phyloP scores from a whole-genome alignment of 2,888 invertebrate genomes.

The Polymixis flavicincta region DNA sequence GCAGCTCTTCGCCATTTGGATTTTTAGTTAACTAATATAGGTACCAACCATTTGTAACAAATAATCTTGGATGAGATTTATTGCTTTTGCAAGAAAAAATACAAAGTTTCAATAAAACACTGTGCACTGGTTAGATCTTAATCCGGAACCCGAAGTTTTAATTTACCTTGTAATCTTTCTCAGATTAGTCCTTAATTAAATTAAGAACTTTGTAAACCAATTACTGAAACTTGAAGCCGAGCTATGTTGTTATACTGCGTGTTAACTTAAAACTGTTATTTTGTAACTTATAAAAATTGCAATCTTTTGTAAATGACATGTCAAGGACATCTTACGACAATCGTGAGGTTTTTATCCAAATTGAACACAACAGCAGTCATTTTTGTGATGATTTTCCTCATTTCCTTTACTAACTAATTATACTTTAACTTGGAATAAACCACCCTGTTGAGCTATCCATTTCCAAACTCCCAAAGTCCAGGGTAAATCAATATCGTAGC shows the following conservation, averaged over 20 bases:
- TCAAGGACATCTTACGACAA: neutral
- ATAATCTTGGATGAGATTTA: neutral
- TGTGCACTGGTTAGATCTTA: slow-evolving; percentile 15
- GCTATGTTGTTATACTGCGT: neutral
- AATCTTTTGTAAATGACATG: neutral
- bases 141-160: slow-evolving; percentile 38
- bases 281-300: neutral
- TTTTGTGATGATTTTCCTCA: neutral
- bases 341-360: neutral
- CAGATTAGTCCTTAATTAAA: slow-evolving; percentile 39
- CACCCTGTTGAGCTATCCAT: neutral
- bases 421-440: slow-evolving; percentile 9
- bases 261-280: neutral
- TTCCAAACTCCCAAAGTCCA: slow-evolving; percentile 1
- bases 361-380: neutral
- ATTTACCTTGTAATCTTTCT: slow-evolving; percentile 40
- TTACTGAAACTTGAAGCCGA: slow-evolving; percentile 20
- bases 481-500: slow-evolving; percentile 4
- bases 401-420: neutral
- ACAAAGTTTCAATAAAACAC: neutral
- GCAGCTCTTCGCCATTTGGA: no score
- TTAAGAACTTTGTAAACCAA: slow-evolving; percentile 33
- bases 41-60: slow-evolving; percentile 6
- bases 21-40: no score
- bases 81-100: neutral